Conservation (phyloP, 2,888 invertebrate genomes). For the Cosmopolites sordidus region DNA sequence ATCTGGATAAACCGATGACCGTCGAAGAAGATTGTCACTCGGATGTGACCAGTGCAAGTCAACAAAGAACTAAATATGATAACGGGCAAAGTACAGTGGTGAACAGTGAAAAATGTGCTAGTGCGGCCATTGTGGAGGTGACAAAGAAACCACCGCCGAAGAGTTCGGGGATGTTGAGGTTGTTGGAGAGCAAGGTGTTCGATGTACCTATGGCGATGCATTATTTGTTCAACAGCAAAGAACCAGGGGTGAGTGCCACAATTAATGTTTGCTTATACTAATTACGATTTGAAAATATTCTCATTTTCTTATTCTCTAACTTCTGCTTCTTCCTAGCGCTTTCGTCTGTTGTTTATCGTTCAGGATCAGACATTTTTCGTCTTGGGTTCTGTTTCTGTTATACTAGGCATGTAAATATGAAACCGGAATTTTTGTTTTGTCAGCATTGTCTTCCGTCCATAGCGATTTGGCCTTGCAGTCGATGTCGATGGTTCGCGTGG, state of each 20-base stretch:
- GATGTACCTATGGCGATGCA: conserved; percentile 98
- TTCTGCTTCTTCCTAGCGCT: too few species aligned
- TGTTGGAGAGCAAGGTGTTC: conserved; percentile 96
- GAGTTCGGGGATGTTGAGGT: conserved; percentile 68
- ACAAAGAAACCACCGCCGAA: conserved; percentile 31
- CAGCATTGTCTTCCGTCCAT: too few species aligned
- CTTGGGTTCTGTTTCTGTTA: too few species aligned
- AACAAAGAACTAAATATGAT: conserved; percentile 40
- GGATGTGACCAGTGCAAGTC: conserved; percentile 31
- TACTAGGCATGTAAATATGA: too few species aligned
- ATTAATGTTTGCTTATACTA: too few species aligned
- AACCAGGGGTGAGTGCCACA: conserved; percentile 67
- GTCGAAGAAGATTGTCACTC: conserved; percentile 17
- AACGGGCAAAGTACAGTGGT: conserved; percentile 15
- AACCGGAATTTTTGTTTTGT: too few species aligned
- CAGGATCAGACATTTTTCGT: too few species aligned
- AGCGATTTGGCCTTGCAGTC: too few species aligned
- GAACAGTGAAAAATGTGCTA: conserved; percentile 6
- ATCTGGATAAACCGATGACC: conserved; percentile 17
- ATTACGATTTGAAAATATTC: too few species aligned
- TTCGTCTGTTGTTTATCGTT: too few species aligned
- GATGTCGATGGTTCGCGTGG: too few species aligned
- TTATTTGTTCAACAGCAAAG: conserved; percentile 96
- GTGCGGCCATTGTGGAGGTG: background rate
- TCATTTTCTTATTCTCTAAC: too few species aligned